phyloP scores from a whole-genome alignment of 2,888 invertebrate genomes.

The Lasioglossum lativentre region DNA sequence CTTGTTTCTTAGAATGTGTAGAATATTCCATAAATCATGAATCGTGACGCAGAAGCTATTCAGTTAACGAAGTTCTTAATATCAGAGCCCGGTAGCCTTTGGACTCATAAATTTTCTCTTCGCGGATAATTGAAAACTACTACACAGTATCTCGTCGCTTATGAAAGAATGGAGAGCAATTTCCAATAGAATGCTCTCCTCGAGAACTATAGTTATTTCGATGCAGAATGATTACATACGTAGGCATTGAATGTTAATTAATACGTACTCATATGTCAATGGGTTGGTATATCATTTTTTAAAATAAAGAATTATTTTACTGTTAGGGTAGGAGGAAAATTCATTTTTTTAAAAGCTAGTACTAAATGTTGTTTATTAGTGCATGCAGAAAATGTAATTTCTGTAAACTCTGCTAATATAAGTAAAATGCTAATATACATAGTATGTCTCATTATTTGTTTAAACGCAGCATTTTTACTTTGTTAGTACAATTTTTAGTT shows the following conservation, averaged over 20 bases:
- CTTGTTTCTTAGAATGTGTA: conserved; percentile 21
- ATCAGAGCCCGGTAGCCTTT: neutral
- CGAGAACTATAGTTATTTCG: neutral
- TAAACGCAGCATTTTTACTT: neutral
- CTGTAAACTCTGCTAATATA: too few species aligned
- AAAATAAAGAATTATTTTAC: neutral
- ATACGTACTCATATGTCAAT: neutral
- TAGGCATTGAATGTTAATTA: neutral
- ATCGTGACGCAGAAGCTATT: conserved; percentile 2
- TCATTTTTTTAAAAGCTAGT: neutral
- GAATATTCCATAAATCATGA: conserved; percentile 25
- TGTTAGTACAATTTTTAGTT: neutral
- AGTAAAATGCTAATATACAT: neutral
- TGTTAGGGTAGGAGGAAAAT: neutral
- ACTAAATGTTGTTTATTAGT: neutral
- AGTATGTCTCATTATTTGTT: neutral
- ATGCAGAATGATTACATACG: neutral
- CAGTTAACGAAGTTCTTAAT: conserved; percentile 27
- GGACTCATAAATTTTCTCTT: neutral
- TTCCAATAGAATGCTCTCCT: conserved; percentile 1
- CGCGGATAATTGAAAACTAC: neutral
- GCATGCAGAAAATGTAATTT: neutral
- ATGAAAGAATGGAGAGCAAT: conserved; percentile 11
- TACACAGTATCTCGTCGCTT: neutral
- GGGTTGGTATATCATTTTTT: neutral